Conservation (phyloP, 2,888 invertebrate genomes). For the Drosophila incognita region DNA sequence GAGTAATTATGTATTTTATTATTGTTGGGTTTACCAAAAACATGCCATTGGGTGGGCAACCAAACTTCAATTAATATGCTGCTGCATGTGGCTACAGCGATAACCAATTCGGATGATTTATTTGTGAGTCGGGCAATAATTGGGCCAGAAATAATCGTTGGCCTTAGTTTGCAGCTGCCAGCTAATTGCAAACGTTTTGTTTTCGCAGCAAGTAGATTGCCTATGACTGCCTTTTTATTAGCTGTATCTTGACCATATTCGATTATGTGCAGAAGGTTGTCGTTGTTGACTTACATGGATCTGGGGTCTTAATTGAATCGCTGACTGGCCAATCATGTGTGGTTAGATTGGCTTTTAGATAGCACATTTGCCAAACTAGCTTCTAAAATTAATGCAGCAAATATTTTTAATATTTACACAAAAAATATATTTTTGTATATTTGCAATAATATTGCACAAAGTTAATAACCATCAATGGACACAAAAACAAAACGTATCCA, state of each 20-base stretch:
- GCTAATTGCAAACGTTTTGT: slow-evolving; percentile 45
- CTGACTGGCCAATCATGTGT: slow-evolving; percentile 29
- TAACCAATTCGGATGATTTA: slow-evolving; percentile 52
- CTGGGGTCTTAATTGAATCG: slow-evolving; percentile 31
- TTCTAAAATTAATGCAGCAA: slow-evolving; percentile 14
- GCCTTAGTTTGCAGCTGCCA: slow-evolving; percentile 2
- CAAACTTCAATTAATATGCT: slow-evolving; percentile 51
- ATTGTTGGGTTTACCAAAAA: slow-evolving; percentile 9
- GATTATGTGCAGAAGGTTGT: slow-evolving; percentile 27
- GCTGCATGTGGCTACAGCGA: slow-evolving; percentile 33
- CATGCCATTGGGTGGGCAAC: slow-evolving; percentile 3
- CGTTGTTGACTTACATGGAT: slow-evolving; percentile 8
- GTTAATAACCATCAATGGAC: slow-evolving; percentile 39
- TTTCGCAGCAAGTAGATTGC: slow-evolving; percentile 25
- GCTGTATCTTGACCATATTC: neutral
- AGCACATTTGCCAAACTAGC: neutral
- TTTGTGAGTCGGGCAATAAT: slow-evolving; percentile 46
- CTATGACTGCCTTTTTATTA: neutral
- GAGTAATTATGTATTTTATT: slow-evolving; percentile 11
- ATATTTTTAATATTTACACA: slow-evolving; percentile 23
- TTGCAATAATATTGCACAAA: slow-evolving; percentile 32
- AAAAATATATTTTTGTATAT: slow-evolving; percentile 5
- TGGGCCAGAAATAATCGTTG: slow-evolving; percentile 35
- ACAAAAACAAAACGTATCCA: slow-evolving; percentile 15
- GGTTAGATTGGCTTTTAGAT: neutral